phyloP scores from a whole-genome alignment of 1,140 invertebrate species.

The Saxidomus purpurata region DNA sequence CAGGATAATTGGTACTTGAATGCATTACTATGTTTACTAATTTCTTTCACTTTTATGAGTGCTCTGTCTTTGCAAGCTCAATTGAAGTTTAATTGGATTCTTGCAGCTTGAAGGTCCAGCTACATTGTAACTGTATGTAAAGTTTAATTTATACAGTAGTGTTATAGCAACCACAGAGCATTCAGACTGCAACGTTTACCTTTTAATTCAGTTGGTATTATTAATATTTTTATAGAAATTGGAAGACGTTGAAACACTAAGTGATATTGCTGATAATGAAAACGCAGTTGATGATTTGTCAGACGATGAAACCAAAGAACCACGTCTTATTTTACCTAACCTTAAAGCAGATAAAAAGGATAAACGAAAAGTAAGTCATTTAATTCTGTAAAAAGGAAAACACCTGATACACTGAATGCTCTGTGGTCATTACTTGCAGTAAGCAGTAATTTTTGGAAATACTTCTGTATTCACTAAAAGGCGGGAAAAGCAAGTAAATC shows the following conservation, averaged over 20 bases:
- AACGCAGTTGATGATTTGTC: slow-evolving; percentile 64
- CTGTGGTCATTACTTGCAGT: background rate
- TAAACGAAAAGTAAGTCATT: slow-evolving; percentile 64
- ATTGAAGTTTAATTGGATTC: background rate
- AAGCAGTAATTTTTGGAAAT: background rate
- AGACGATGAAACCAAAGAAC: slow-evolving; percentile 63
- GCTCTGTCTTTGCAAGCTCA: background rate
- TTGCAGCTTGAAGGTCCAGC: background rate
- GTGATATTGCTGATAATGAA: slow-evolving; percentile 65
- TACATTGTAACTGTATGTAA: background rate
- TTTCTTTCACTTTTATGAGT: background rate
- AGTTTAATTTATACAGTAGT: background rate
- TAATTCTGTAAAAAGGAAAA: background rate
- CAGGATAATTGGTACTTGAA: too few species aligned
- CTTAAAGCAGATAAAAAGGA: slow-evolving; percentile 50
- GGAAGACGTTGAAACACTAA: slow-evolving; percentile 65
- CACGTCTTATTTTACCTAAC: slow-evolving; percentile 61
- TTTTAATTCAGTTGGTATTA: too few species aligned
- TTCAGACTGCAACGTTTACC: background rate
- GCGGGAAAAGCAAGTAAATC: too few species aligned
- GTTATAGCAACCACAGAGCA: slow-evolving; percentile 4
- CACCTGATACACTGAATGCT: slow-evolving; percentile 32
- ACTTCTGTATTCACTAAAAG: too few species aligned
- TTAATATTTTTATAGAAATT: slow-evolving; percentile 57
- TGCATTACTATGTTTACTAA: too few species aligned